Evolutionary conservation across 2,797 vertebrate species (phyloP).

Genomic region (Myotis daubentonii): DNA sequence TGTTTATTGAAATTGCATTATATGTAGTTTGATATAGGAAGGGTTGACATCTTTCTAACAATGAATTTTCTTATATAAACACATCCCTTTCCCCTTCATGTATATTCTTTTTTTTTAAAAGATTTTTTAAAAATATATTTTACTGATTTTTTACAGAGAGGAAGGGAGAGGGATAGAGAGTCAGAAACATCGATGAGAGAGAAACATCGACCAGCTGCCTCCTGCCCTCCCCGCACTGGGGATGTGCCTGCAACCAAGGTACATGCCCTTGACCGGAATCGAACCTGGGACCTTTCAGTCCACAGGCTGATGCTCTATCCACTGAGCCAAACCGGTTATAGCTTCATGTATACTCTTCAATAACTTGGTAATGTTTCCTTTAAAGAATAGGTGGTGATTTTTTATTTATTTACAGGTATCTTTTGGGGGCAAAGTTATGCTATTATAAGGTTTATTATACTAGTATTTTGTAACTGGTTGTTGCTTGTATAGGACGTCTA

Average conservation of each 20-base stretch:
- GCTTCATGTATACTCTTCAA: constrained; percentile 8
- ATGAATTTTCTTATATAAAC: neutral
- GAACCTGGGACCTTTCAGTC: too few relatives aligned
- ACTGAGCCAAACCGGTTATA: too few relatives aligned
- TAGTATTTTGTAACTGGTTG: neutral
- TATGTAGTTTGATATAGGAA: neutral
- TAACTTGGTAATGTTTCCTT: neutral
- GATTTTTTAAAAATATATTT: too few relatives aligned
- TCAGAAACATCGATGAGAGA: too few relatives aligned
- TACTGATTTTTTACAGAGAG: too few relatives aligned
- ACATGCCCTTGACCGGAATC: too few relatives aligned
- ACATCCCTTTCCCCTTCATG: neutral
- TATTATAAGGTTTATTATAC: neutral
- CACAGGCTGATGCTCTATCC: too few relatives aligned
- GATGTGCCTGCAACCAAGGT: too few relatives aligned
- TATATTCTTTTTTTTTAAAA: neutral
- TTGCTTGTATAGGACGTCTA: neutral
- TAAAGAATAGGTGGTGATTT: neutral
- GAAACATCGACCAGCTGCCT: too few relatives aligned
- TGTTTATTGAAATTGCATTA: neutral
- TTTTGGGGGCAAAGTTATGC: neutral
- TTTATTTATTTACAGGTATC: neutral
- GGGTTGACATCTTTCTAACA: neutral
- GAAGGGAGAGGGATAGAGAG: too few relatives aligned
- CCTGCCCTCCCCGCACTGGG: too few relatives aligned